phyloP scores from a whole-genome alignment of 2,113 vertebrate genomes.

The Saiga tatarica region DNA sequence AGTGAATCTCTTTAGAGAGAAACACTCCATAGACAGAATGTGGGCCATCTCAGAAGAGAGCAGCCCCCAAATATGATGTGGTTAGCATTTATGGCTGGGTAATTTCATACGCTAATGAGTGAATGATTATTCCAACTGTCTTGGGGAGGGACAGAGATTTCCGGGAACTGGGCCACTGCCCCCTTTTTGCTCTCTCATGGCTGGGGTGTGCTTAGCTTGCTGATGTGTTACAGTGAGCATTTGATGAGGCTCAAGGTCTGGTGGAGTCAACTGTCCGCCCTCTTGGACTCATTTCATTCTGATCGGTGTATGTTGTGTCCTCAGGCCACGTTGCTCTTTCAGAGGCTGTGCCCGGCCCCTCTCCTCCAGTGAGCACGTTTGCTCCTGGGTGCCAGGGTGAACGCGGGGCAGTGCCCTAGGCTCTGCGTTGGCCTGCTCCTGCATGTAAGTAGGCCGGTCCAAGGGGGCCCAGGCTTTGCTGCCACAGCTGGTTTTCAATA shows the following conservation, averaged over 20 bases:
- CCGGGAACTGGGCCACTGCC: not conserved
- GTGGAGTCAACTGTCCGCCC: not conserved
- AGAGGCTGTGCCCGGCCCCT: not conserved
- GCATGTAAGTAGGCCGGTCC: too few relatives aligned
- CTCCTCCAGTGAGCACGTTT: not conserved
- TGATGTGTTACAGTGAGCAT: not conserved
- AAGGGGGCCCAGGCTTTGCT: not conserved
- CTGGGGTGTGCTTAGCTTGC: not conserved
- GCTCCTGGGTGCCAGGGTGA: too few relatives aligned
- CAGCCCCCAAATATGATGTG: not conserved
- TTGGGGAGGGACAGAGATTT: not conserved
- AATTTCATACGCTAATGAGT: not conserved
- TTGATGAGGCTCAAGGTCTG: not conserved
- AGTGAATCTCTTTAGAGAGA: not conserved
- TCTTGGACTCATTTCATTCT: not conserved
- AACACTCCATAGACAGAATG: not conserved
- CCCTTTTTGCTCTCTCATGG: not conserved
- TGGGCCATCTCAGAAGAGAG: not conserved
- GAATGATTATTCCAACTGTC: not conserved
- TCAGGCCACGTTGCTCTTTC: not conserved
- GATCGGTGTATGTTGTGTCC: not conserved
- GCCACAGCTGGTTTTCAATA: not conserved
- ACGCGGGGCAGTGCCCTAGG: fast-evolving
- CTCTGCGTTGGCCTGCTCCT: not conserved
- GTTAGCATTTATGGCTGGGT: not conserved